Base-by-base conservation (phyloP, 2,888 invertebrate genomes). In the Spialia ferax region DNA sequence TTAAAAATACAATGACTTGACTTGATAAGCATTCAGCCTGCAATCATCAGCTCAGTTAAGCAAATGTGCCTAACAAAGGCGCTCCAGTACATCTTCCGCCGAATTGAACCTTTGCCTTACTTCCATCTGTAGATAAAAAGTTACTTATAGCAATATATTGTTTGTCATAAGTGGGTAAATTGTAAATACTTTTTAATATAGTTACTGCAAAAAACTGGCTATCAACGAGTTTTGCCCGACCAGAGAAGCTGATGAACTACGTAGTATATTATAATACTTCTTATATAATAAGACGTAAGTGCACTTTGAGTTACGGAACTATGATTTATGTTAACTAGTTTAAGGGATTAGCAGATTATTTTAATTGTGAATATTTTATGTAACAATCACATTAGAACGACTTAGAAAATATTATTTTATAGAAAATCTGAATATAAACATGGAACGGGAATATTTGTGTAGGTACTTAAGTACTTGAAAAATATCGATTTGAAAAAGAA, bases 261-360 rank as follows among this genome's bases (percentile, higher is more conserved):
- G 87, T 74, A 73, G 73, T 73, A 77, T 84, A 77, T 79, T 85
- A 88, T 84, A 89, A 89, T 90, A 89, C 86, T 90, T 86, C 85
- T 85, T 84, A 85, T 83, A 79, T 79, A 84, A 81, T 82, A 85
- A 42, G 85, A 87, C 84, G 85, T 93, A 93, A 93, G 93, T 93
- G 93, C 93, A 93, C 93, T 93, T 93, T 87, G 85, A 89, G 78
- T 88, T 91, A 91, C 77, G 91, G 92, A 93, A 92, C 93, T 91
- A 92, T 88, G 73, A 74, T 78, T 77, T 71, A 78, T 82, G 79
- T 84, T 83, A 54, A 79, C 79, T 83, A 85, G 80, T 84, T 54
- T 71, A 74, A 72, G 75, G 73, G 74, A 73, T 70, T 71, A 70
- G 75, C 75, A 75, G 77, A 74, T 71, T 73, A 74, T 69, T 66